Evolutionary conservation across 2,797 vertebrate species (phyloP), one percentile per base, ranked within the genome.

Genomic region (Eulemur coronatus): DNA sequence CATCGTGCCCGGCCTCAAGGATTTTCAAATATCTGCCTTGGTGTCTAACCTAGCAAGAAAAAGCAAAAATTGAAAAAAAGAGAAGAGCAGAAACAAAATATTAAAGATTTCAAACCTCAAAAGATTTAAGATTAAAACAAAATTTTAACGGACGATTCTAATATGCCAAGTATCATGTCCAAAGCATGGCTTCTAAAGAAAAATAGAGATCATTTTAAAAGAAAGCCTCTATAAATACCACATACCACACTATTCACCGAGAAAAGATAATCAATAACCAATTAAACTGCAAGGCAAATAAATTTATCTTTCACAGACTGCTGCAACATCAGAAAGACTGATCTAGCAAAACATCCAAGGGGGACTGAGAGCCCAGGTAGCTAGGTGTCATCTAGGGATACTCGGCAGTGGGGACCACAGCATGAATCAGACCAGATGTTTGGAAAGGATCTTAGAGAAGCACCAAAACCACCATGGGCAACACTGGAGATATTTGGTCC

Each of bases 401-500:
- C 2, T 18, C 30, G 61, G 28, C 91, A 95, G 55, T 22, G 43
- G 67, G 87, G 89, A 65, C 7, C 89, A 97, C 67, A 94, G 84
- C 78, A 97, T 88, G 75, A 96, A 61, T 75, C 95, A 75, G 72
- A 30, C 48, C 61, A 96, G 92, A 95, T 92, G 84, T 92, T 76
- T 2, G 2, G 81, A 72, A 61, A 96, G 85, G 95, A 97, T 89
- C 94, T 72, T 41, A 80, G 41, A 96, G 1, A 0, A 94, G 91
- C 89, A 92, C 79, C 84, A 92, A 97, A 96, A 93, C 57, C 89
- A 94, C 87, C 78, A 85, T 20, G 93, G 96, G 35, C 20, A 95
- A 98, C 96, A 97, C 94, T 69, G 86, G 89, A 97, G 78, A 97
- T 72, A 96, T 63, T 84, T 95, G 97, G 94, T 92, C 81, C 90